Conservation (phyloP, 2,113 vertebrate genomes). For the Ammospiza caudacuta region DNA sequence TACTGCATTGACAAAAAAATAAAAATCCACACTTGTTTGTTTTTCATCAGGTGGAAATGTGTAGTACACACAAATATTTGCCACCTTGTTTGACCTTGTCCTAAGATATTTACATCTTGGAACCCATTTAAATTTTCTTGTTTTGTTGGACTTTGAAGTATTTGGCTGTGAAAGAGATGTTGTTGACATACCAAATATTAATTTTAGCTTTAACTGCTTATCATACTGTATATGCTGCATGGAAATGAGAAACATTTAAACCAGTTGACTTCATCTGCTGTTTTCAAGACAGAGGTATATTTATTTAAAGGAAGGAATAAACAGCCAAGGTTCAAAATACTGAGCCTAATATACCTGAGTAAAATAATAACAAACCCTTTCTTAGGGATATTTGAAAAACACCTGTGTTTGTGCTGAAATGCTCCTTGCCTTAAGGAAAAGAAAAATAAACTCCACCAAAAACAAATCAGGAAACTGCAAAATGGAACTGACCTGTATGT, state of each 20-base stretch:
- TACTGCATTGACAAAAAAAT: slow-evolving; percentile 52
- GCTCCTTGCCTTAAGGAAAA: neutral
- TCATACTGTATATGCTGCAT: slow-evolving; percentile 20
- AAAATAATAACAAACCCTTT: slow-evolving; percentile 32
- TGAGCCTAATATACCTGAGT: neutral
- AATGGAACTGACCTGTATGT: neutral
- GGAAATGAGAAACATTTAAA: slow-evolving; percentile 55
- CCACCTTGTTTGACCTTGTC: slow-evolving; percentile 74
- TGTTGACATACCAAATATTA: slow-evolving; percentile 68
- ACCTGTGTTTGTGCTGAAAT: neutral
- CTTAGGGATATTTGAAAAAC: slow-evolving; percentile 9
- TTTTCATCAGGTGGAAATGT: slow-evolving; percentile 50
- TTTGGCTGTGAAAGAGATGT: slow-evolving; percentile 63
- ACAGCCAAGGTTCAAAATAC: neutral
- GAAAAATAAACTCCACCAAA: neutral
- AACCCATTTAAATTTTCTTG: slow-evolving; percentile 65
- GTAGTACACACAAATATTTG: slow-evolving; percentile 57
- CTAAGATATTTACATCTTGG: slow-evolving; percentile 67
- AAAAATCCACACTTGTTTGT: slow-evolving; percentile 60
- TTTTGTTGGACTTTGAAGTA: slow-evolving; percentile 58
- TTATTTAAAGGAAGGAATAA: slow-evolving; percentile 28
- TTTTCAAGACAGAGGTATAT: slow-evolving; percentile 27
- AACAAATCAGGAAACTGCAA: neutral
- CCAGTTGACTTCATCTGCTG: slow-evolving; percentile 20
- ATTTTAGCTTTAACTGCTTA: slow-evolving; percentile 57